Conservation (phyloP, 2,797 vertebrate genomes). For the Nannoperca obscura region DNA sequence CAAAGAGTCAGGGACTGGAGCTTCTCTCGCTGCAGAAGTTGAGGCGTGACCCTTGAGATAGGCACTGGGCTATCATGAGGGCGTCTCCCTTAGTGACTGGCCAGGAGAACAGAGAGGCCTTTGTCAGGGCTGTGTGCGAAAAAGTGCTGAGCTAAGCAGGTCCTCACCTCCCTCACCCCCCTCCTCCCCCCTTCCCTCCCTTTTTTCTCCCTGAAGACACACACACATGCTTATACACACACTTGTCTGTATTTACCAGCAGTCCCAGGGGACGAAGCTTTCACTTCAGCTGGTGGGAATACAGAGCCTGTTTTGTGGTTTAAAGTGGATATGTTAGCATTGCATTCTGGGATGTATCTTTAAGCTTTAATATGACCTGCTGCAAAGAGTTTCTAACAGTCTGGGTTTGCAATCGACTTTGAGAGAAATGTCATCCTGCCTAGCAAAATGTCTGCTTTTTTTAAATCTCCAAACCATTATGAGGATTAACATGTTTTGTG, state of each 20-base stretch:
- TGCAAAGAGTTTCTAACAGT: constrained; percentile 25
- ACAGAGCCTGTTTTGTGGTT: constrained; percentile 61
- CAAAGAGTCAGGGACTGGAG: constrained; percentile 55
- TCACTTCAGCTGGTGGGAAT: constrained; percentile 63
- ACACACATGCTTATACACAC: constrained; percentile 33
- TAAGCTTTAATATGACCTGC: constrained; percentile 19
- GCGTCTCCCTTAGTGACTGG: constrained; percentile 75
- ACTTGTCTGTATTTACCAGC: constrained; percentile 74
- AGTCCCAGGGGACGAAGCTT: constrained; percentile 63
- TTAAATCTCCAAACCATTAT: background rate
- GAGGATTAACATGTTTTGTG: constrained; percentile 39
- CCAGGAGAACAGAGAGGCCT: constrained; percentile 75
- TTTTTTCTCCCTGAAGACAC: constrained; percentile 62
- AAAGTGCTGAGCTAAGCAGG: constrained; percentile 82
- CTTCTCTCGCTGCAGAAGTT: constrained; percentile 58
- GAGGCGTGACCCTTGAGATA: constrained; percentile 81
- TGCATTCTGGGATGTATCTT: constrained; percentile 44
- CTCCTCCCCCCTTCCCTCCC: background rate
- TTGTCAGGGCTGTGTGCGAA: constrained; percentile 76
- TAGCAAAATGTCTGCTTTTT: constrained; percentile 12
- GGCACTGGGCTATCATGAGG: constrained; percentile 79
- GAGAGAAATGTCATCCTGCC: constrained; percentile 13
- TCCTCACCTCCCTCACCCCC: constrained; percentile 1
- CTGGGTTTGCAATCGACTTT: constrained; percentile 26
- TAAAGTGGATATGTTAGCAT: constrained; percentile 38